Conservation (phyloP, 1,140 invertebrate species). For the Ips nitidus region DNA sequence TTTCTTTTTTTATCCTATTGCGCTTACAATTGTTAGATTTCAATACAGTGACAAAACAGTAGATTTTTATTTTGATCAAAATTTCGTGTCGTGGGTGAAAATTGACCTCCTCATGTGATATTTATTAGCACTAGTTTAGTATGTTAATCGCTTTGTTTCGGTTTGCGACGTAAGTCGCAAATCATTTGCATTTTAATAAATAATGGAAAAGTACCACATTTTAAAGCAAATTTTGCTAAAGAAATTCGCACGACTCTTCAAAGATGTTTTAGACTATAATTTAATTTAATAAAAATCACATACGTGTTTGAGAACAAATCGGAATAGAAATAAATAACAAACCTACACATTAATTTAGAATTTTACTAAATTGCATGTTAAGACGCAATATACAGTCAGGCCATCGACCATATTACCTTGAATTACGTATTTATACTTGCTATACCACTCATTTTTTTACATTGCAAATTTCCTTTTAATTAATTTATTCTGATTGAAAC, state of each 20-base stretch:
- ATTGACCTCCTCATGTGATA: not conserved
- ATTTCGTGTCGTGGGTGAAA: not conserved
- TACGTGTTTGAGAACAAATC: too few species aligned
- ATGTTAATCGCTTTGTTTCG: slow-evolving; percentile 4
- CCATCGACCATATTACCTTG: slow-evolving; percentile 14
- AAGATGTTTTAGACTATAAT: too few species aligned
- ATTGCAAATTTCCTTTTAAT: slow-evolving; percentile 9
- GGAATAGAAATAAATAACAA: too few species aligned
- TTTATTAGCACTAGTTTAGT: slow-evolving; percentile 1
- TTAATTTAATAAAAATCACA: too few species aligned
- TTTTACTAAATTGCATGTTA: not conserved
- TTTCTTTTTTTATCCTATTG: too few species aligned
- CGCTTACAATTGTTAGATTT: too few species aligned
- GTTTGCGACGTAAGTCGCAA: not conserved
- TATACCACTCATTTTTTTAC: not conserved
- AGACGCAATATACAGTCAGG: not conserved
- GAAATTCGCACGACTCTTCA: not conserved
- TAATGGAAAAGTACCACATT: not conserved
- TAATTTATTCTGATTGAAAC: slow-evolving; percentile 4
- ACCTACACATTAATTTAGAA: too few species aligned
- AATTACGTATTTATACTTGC: not conserved
- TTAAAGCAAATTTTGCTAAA: not conserved
- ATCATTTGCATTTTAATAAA: slow-evolving; percentile 11
- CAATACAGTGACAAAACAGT: too few species aligned
- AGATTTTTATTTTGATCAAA: too few species aligned